Conservation (phyloP, 2,888 invertebrate species). For the Cantharis lateralis region DNA sequence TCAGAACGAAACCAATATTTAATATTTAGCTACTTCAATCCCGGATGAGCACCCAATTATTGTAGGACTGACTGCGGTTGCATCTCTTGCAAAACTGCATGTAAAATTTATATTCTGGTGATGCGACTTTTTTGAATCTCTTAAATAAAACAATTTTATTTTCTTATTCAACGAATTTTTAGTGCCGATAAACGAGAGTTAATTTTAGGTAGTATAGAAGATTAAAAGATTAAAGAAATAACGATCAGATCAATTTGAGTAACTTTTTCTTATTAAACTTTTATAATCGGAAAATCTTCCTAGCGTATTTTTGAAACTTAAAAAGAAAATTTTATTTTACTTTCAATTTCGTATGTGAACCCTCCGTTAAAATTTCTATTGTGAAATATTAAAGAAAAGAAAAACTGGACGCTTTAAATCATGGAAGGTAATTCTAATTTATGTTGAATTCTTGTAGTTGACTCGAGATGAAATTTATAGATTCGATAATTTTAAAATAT, state of each 20-base stretch:
- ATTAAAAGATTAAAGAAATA: not conserved
- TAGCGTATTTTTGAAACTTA: not conserved
- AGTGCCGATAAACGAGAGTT: not conserved
- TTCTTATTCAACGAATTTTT: not conserved
- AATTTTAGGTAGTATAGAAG: not conserved
- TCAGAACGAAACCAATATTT: too few relatives aligned
- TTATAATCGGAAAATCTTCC: not conserved
- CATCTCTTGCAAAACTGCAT: not conserved
- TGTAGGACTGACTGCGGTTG: too few relatives aligned
- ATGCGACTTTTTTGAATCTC: not conserved
- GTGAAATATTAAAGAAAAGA: not conserved
- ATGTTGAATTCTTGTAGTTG: not conserved
- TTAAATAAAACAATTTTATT: not conserved
- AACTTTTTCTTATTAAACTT: not conserved
- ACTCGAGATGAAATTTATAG: not conserved
- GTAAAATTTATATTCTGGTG: not conserved
- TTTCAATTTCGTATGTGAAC: not conserved
- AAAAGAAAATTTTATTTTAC: not conserved
- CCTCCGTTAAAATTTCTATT: not conserved
- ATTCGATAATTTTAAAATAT: not conserved
- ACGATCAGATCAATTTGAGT: not conserved
- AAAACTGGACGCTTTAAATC: not conserved
- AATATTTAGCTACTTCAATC: too few relatives aligned
- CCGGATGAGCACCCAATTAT: too few relatives aligned
- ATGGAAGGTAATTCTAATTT: not conserved